Base-by-base conservation (phyloP, 2,888 invertebrate species). In the Corythucha ciliata region DNA sequence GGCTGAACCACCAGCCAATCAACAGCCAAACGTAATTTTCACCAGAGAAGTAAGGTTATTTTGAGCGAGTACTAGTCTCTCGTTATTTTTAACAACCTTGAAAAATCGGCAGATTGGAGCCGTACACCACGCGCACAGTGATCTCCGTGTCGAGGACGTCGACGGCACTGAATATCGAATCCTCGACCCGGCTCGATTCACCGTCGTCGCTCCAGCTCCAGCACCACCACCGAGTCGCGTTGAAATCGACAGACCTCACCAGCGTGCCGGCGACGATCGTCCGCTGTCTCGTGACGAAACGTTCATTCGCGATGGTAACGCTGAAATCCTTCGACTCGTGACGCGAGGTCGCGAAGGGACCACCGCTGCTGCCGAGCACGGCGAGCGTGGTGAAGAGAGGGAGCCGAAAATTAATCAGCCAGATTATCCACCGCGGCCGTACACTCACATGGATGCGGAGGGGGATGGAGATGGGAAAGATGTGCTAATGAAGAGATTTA, bases 401-500 rank as follows among this genome's bases (percentile, higher is more conserved):
- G 54, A 53, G 22, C 57, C 58, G 8, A 55, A 46, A 46, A 55
- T 56, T 21, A 60, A 59, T 33, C 59, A 60, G 37, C 58, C 59
- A 16, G 57, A 60, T n/a, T n/a, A n/a, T n/a, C n/a, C n/a, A n/a
- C n/a, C n/a, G n/a, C 52, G 59, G 29, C 58, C 59, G 8, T 60
- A 52, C 51, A 60, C 59, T 29, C 44, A 54, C 26, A 54, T 52
- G 24, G 51, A 57, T n/a, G 48, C 52, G 27, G 49, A 71, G 50
- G n/a, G n/a, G n/a, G 77, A 81, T 12, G 80, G 82, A 59, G 82
- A 80, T 60, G 89, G 88, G 0, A 90, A 90, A 70, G 84, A 88
- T 64, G 80, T 88, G 57, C 70, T 90, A 2, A 81, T 89, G 78
- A 77, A 82, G 60, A 71, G 88, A 48, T 89, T 87, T 65, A 89